Conservation (phyloP, 2,888 invertebrate genomes). For the Minunthozetes semirufus region DNA sequence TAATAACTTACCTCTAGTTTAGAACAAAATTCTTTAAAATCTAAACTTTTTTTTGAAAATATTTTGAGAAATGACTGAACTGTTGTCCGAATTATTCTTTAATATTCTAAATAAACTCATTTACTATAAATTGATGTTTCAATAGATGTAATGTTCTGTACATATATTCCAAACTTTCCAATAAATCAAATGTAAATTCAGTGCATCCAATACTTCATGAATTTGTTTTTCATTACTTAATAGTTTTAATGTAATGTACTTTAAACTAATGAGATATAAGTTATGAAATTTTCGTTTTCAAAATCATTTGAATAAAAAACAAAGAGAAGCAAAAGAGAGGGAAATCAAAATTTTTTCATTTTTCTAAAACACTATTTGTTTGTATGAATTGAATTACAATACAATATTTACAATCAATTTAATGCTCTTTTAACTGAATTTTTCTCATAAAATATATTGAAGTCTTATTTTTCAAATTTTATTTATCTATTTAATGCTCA, state of each 20-base stretch:
- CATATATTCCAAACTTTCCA: conserved; percentile 21
- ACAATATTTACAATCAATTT: conserved; percentile 28
- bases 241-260: conserved; percentile 6
- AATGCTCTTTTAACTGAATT: conserved; percentile 16
- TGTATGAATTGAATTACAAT: neutral
- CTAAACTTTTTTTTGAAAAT: too few relatives aligned
- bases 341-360: neutral
- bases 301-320: neutral
- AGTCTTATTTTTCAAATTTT: neutral
- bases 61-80: neutral
- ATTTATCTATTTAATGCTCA: conserved; percentile 15
- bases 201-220: conserved; percentile 11
- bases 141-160: conserved; percentile 6
- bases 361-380: conserved; percentile 10
- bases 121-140: conserved; percentile 9
- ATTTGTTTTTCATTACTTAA: conserved; percentile 8
- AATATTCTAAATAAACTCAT: conserved; percentile 7
- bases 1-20: too few relatives aligned
- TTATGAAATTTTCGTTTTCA: neutral
- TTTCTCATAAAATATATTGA: conserved; percentile 15
- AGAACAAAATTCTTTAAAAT: too few relatives aligned
- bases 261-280: neutral
- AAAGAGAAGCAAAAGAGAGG: too few relatives aligned
- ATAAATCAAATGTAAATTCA: conserved; percentile 5
- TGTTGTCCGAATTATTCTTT: conserved; percentile 3